Evolutionary conservation across 1,140 invertebrate genomes (phyloP), one percentile per base, ranked within the genome.

Genomic region (Harlomillsia oculata): DNA sequence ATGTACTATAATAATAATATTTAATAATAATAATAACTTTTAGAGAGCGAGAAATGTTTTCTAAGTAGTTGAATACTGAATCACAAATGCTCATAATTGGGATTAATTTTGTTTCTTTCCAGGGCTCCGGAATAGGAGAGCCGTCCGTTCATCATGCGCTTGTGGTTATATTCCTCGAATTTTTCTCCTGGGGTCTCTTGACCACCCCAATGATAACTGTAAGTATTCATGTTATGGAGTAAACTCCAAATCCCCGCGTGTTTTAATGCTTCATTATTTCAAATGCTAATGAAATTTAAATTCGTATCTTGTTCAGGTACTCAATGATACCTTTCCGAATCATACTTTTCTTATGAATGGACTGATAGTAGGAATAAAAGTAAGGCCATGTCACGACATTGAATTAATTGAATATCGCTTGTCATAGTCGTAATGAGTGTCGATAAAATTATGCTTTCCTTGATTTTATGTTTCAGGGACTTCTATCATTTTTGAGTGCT

Each of bases 331-430:
- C 44, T 99, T 99, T 76, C 95, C 95, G 55, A 86, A 95, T 75
- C 94, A 99, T 69, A 98, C 94, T 67, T 99, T 99, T 75, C 80
- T 99, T 34, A 97, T 98, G 90, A 99, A 99, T 81, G 96, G 96
- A 56, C 78, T 99, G 57, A 98, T 99, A 69, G 91, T 98, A 81
- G 96, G 96, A 64, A 92, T 97, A 64, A 87, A 86, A 75, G 83
- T 85, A 28, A 53, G 36, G 21, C 13, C 39, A 36, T 23, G 11
- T 53, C 25, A n/a, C 14, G 43, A 21, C 6, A 6, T 21, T 49
- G 6, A 55, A 9, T 16, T 28, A 50, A 23, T 21, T 4, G 21
- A 4, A 14, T 14, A 18, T 53, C 16, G 8, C 23, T 21, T 26
- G 5, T 37, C 34, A 41, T 39, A 3, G n/a, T n/a, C n/a, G n/a